Base-by-base conservation (phyloP, 2,797 vertebrate species). In the Pipistrellus nathusii region DNA sequence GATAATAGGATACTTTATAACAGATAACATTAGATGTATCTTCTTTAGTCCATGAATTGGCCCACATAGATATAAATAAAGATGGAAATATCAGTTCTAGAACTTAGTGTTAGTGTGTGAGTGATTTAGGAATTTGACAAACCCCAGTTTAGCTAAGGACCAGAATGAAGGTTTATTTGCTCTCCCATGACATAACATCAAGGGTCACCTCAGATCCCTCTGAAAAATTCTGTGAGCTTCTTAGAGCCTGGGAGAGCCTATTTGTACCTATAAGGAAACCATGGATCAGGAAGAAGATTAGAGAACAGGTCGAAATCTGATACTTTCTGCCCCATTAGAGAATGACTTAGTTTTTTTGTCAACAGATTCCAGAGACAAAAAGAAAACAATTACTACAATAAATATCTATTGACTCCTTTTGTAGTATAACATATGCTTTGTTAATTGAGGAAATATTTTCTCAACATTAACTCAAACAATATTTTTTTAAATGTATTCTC, bases 361-460 rank as follows among this genome's bases (percentile, higher is more conserved):
- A 94, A 81, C 13, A 78, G 81, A 83, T 1, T 27, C 30, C 35
- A 88, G 10, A 87, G 51, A 69, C 11, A 90, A 59, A 59, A 80
- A 73, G 1, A 72, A 75, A 92, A 27, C 2, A 1, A 76, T 88
- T 71, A 44, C 12, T 78, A 0, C 20, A 66, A 14, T 38, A 78
- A 9, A 41, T 66, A 85, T 46, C 17, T 30, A 35, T 46, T 5
- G 6, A 84, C 3, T 72, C 7, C 41, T 89, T 59, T 13, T 18
- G 8, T n/a, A 92, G 73, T 30, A 83, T 64, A 90, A 23, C 6
- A 84, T 2, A 44, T 73, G 4, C n/a, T 21, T 38, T 92, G 14
- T 81, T 90, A 80, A 83, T 5, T 91, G 3, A 95, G 25, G 32
- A 62, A 94, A 86, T 32, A 81, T 82, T 87, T 92, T 88, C 41